Base-by-base conservation (phyloP, 2,113 vertebrate genomes). In the Bufo bufo region DNA sequence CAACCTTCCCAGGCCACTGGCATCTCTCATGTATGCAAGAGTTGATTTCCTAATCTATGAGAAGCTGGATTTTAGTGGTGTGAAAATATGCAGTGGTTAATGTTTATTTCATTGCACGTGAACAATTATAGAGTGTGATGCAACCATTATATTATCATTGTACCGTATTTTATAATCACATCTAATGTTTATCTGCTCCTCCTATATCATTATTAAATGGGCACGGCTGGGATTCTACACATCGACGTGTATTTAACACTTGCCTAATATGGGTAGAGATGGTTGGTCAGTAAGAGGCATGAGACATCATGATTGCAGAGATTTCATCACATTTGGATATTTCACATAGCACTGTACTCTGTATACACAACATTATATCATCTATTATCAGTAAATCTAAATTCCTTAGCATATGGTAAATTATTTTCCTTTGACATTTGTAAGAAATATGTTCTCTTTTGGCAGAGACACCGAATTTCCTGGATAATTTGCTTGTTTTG, bases 101-200 rank as follows among this genome's bases (percentile, higher is more conserved):
- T 69, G 17, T 83, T 82, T 82, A 65, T 80, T n/a, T 80, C 16
- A 61, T 81, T 81, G 78, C 77, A 79, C 77, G 58, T 4, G n/a
- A 58, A 79, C 52, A 33, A 79, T 79, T 81, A 61, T 13, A 81
- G 77, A 4, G 13, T 33, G 54, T 81, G 54, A 81, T 61, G 56
- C 78, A 81, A 58, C 19, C 1, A 17, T 43, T 81, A 81, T 81
- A 65, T 65, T 69, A 52, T 52, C 11, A 69, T 83, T 52, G 81
- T 50, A 66, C 19, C 50, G 14, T 52, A 83, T 83, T 66, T 59
- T 61, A 81, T 81, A 81, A 81, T 43, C 56, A 43, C 45, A 2
- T 23, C 12, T 50, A 23, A 66, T 69, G 81, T 83, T 83, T 82
- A 11, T 23, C 81, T 66, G 16, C 33, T 66, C 63, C 20, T 52